Base-by-base conservation (phyloP, 2,113 vertebrate species). In the Peromyscus leucopus region DNA sequence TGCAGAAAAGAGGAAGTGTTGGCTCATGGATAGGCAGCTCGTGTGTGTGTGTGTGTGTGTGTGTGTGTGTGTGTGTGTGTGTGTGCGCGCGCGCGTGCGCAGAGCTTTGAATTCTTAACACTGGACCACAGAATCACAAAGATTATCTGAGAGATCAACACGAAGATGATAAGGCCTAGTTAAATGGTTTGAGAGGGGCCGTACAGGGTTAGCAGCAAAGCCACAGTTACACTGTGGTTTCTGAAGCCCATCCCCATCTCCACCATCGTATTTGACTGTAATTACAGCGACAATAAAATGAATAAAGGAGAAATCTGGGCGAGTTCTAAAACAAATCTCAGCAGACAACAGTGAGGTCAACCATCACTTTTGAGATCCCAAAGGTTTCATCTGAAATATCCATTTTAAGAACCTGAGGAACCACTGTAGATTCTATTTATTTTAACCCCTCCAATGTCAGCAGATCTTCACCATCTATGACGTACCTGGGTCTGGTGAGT, bases 321-420 rank as follows among this genome's bases (percentile, higher is more conserved):
- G 91, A 57, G 88, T 90, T 63, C 71, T 90, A 36, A 57, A 76
- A 67, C 55, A 92, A 63, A 36, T 21, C 55, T 88, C 28, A 42
- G 69, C 36, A 72, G 39, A 89, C 33, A 86, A 90, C 4, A 83
- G 61, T 19, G 90, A 76, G n/a, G 19, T 39, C 46, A 61, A 57
- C 36, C 42, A 78, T 48, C 83, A 55, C 51, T 74, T 51, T 71
- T 13, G 63, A 87, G 69, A 95, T 55, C 24, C 9, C 55, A 83
- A 31, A 61, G 78, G 71, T 76, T 93, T 91, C 93, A 78, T 76
- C 89, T 83, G 67, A 96, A 96, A n/a, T 26, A 71, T 17, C 31
- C 48, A 65, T 71, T 89, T 96, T 89, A 82, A 91, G 91, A 95
- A 89, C 42, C 82, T 1, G 15, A 89, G 36, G 36, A 75, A 33